Percentiles rank a stretch among this genome's conserved stretches.
Evolutionary conservation across 2,113 vertebrate genomes (phyloP).

Genomic region (Neomonachus schauinslandi): DNA sequence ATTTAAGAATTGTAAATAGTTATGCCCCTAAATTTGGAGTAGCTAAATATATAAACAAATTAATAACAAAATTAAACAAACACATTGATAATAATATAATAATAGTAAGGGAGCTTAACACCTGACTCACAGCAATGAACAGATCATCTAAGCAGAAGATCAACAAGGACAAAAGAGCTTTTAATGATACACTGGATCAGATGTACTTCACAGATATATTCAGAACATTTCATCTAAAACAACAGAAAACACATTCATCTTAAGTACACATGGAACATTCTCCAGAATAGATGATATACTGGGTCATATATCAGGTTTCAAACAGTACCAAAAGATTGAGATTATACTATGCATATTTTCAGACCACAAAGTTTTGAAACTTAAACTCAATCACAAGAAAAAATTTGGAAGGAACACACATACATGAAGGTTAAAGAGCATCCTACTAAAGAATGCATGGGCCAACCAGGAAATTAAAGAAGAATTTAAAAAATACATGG

Average conservation of each 20-base stretch:
- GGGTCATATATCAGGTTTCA: not conserved
- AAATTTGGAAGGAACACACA: no score
- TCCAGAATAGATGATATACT: not conserved
- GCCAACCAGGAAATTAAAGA: no score
- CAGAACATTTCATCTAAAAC: not conserved
- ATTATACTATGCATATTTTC: not conserved
- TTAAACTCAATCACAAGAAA: not conserved
- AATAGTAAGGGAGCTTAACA: not conserved
- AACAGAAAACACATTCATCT: not conserved
- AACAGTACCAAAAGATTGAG: not conserved
- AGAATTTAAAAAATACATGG: no score
- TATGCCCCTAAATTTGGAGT: not conserved
- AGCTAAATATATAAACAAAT: not conserved
- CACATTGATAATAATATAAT: not conserved
- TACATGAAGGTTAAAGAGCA: no score
- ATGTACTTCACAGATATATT: not conserved
- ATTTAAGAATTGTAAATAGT: no score
- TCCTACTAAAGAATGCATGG: no score
- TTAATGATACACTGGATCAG: not conserved
- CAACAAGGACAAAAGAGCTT: no score
- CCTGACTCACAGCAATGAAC: no score
- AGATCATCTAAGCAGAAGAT: no score
- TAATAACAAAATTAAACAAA: not conserved
- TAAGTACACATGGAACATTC: not conserved
- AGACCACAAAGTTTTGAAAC: not conserved